A percentile compares a stretch with the other conserved stretches of the same genome.
These are phyloP conservation scores for Sardina pilchardus DNA, from an alignment of 2,113 vertebrate species.

Conservation along the genomic window DNA sequence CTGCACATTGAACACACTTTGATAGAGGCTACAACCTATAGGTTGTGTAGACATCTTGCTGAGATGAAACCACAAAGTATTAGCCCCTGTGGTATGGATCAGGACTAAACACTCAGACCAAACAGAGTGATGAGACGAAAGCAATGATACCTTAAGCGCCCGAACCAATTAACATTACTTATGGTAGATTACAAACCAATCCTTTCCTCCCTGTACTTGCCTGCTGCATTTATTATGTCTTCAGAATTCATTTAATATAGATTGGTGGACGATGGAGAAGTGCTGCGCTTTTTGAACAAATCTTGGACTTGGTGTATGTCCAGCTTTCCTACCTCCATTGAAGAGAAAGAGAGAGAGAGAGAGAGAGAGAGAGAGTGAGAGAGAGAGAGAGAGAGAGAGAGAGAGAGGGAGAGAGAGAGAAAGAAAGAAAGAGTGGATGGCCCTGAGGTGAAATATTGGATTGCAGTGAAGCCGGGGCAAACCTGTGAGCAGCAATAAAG, in stretches of 20 bases:
- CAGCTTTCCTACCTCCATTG: constrained; percentile 53
- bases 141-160: neutral
- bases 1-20: neutral
- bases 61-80: neutral
- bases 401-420: neutral
- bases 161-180: neutral
- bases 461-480: constrained; percentile 63
- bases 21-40: neutral
- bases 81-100: neutral
- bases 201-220: neutral
- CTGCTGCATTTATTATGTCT: neutral
- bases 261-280: constrained; percentile 3
- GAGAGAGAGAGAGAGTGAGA: neutral
- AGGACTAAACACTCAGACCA: neutral
- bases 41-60: neutral
- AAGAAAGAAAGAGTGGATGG: constrained; percentile 66
- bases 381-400: neutral
- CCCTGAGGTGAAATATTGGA: constrained; percentile 68
- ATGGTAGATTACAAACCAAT: constrained; percentile 14
- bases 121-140: neutral
- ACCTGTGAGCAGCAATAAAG: constrained; percentile 73
- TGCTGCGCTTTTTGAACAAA: constrained; percentile 21
- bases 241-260: constrained; percentile 19
- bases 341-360: neutral
- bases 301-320: constrained; percentile 54